A percentile compares a stretch with the other conserved stretches of the same genome.
phyloP scores from a whole-genome alignment of 2,888 invertebrate genomes.

The Eristalis intricaria region DNA sequence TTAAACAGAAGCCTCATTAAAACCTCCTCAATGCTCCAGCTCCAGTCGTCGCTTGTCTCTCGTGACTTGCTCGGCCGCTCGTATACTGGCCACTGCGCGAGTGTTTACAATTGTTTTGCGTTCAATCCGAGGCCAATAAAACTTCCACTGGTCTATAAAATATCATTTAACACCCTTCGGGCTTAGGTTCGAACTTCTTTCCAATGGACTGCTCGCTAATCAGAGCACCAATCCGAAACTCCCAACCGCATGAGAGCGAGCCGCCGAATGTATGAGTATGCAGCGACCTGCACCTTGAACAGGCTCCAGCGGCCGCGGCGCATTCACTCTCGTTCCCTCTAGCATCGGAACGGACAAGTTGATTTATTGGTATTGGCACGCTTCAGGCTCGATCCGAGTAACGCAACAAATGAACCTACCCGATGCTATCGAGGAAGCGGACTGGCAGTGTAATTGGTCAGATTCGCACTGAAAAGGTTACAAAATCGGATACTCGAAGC shows the following conservation, averaged over 20 bases:
- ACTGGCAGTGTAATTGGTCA: conserved; percentile 25
- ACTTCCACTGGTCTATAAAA: conserved; percentile 31
- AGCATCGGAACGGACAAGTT: conserved; percentile 29
- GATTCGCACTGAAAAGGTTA: conserved; percentile 27
- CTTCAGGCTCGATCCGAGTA: conserved; percentile 40
- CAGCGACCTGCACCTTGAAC: conserved; percentile 31
- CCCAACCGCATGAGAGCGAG: conserved; percentile 21
- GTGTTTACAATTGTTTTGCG: conserved; percentile 19
- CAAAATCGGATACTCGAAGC: conserved; percentile 8
- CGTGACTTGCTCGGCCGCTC: background rate
- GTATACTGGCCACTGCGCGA: background rate
- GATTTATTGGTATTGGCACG: conserved; percentile 65
- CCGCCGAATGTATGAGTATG: background rate
- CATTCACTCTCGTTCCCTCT: background rate
- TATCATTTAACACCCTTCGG: conserved; percentile 38
- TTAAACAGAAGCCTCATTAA: conserved; percentile 39
- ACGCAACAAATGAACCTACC: conserved; percentile 22
- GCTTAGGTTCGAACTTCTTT: background rate
- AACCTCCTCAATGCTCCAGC: background rate
- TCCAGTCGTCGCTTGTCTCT: background rate
- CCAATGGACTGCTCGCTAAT: conserved; percentile 33
- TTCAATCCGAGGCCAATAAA: conserved; percentile 25
- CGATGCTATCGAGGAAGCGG: conserved; percentile 54
- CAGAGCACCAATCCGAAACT: conserved; percentile 26
- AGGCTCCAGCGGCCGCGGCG: background rate